These are phyloP conservation scores for Pangasius macronema DNA, from an alignment of 2,797 vertebrate species.

Conservation along the genomic window DNA sequence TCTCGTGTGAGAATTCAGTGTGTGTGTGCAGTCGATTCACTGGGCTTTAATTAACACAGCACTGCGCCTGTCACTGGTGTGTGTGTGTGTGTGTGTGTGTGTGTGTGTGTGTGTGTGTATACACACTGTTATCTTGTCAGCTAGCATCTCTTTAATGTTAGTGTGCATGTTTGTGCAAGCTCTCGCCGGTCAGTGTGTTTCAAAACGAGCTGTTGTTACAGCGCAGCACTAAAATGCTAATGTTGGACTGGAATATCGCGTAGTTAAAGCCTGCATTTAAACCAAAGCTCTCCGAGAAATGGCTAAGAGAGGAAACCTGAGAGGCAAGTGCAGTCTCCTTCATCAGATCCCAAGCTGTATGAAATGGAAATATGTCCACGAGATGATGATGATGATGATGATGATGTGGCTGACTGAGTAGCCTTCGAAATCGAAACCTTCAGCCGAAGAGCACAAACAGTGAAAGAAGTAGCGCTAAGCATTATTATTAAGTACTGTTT, in stretches of 20 bases:
- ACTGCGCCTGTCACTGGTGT: neutral
- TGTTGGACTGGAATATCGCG: neutral
- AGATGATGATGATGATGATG: too few relatives aligned
- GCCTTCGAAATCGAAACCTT: too few relatives aligned
- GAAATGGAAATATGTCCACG: too few relatives aligned
- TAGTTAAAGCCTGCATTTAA: neutral
- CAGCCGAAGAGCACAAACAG: too few relatives aligned
- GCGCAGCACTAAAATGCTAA: neutral
- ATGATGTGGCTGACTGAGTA: too few relatives aligned
- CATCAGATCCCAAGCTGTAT: too few relatives aligned
- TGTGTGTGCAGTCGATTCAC: slow-evolving; percentile 2
- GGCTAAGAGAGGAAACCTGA: neutral
- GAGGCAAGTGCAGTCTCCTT: too few relatives aligned
- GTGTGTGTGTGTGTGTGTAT: neutral
- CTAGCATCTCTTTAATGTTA: slow-evolving; percentile 1
- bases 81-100: slow-evolving; percentile 4
- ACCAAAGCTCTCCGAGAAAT: neutral
- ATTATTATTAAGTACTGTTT: too few relatives aligned
- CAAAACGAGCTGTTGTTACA: neutral
- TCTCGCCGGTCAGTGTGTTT: neutral
- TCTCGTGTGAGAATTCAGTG: neutral
- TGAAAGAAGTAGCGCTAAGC: too few relatives aligned
- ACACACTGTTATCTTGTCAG: slow-evolving; percentile 6
- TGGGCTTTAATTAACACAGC: slow-evolving; percentile 39
- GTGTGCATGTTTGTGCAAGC: neutral